Conservation (phyloP, 2,113 vertebrate genomes). For the Corythornis vintsioides region DNA sequence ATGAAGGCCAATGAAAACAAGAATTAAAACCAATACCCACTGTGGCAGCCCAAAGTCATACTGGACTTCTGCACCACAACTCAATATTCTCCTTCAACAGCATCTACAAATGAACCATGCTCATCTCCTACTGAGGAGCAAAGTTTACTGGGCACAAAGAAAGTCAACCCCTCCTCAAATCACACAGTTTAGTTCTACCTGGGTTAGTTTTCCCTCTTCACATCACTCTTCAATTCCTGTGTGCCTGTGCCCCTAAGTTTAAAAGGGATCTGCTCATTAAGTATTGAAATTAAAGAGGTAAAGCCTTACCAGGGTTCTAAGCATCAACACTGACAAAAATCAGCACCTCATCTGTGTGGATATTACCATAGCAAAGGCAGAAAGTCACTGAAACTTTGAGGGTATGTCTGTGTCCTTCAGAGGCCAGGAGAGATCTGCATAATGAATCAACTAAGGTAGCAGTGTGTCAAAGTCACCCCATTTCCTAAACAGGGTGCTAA, state of each 20-base stretch:
- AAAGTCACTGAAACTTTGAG: not conserved
- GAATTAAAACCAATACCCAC: not conserved
- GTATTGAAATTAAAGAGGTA: not conserved
- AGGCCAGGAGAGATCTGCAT: not conserved
- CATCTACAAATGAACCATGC: not conserved
- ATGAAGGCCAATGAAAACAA: not conserved
- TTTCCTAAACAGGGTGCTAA: slow-evolving; percentile 23
- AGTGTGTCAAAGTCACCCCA: not conserved
- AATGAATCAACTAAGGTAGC: not conserved
- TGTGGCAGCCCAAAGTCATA: not conserved
- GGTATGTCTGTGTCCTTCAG: not conserved
- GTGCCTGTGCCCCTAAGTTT: not conserved
- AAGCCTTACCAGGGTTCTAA: not conserved
- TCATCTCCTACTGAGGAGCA: not conserved
- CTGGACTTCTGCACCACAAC: not conserved
- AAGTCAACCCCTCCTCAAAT: not conserved
- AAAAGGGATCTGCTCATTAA: not conserved
- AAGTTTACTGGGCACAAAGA: not conserved
- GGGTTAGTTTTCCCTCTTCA: not conserved
- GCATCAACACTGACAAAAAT: not conserved
- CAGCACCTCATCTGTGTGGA: not conserved
- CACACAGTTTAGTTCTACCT: not conserved
- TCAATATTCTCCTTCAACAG: not conserved
- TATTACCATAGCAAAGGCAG: not conserved
- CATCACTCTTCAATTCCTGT: not conserved